These are phyloP conservation scores for Drosophila austrosaltans DNA, from an alignment of 2,888 invertebrate species.

Conservation along the genomic window DNA sequence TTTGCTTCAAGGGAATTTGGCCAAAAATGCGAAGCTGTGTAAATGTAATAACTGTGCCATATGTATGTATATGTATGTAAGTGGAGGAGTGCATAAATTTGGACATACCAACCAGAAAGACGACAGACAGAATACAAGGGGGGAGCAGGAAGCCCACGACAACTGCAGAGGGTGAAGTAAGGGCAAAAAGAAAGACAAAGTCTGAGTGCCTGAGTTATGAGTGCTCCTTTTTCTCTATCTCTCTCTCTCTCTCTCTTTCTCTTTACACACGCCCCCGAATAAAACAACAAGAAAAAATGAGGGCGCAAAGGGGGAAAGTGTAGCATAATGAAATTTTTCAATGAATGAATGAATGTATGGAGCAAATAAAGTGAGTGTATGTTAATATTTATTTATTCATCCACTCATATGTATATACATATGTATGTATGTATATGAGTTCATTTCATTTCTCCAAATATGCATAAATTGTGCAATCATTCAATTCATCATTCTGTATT, in stretches of 20 bases:
- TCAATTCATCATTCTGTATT: slow-evolving; percentile 2
- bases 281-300: neutral
- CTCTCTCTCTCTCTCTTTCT: neutral
- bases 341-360: slow-evolving; percentile 8
- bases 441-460: slow-evolving; percentile 10
- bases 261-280: neutral
- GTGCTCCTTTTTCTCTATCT: neutral
- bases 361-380: slow-evolving; percentile 29
- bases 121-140: neutral
- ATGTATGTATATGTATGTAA: slow-evolving; percentile 9
- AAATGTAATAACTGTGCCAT: slow-evolving; percentile 19
- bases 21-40: slow-evolving; percentile 13
- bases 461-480: slow-evolving; percentile 10
- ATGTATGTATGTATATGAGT: neutral
- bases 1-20: slow-evolving; percentile 7
- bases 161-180: neutral
- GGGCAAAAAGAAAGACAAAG: neutral
- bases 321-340: slow-evolving; percentile 20
- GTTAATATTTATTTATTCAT: slow-evolving; percentile 28
- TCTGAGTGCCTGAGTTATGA: slow-evolving; percentile 19
- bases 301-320: neutral
- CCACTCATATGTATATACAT: neutral
- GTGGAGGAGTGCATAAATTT: slow-evolving; percentile 20
- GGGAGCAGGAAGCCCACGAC: neutral
- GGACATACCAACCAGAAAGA: neutral